A percentile compares a stretch with the other conserved stretches of the same genome.
Evolutionary conservation across 2,888 invertebrate genomes (phyloP).

Genomic region (Pristionchus arcanus): DNA sequence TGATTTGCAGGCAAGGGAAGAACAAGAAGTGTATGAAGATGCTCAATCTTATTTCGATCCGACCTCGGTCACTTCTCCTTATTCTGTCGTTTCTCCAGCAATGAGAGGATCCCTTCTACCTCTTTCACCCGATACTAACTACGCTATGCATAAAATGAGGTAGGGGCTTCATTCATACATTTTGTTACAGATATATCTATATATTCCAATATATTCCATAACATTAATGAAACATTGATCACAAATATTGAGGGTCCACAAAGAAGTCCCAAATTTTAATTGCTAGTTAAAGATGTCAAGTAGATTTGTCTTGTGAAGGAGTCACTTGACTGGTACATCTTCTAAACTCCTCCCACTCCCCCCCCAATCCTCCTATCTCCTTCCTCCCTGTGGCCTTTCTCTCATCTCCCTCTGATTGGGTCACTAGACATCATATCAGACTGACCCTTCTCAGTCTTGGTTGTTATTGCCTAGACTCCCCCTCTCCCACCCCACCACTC

Average conservation of each 20-base stretch:
- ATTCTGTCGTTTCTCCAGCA: neutral
- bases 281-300: too few species aligned
- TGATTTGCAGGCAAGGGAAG: neutral
- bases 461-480: neutral
- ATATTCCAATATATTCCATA: too few species aligned
- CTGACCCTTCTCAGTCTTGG: neutral
- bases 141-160: constrained; percentile 7
- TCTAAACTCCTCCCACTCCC: neutral
- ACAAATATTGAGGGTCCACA: too few species aligned
- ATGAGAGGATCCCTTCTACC: constrained; percentile 29
- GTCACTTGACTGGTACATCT: neutral
- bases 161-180: neutral
- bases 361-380: neutral
- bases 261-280: too few species aligned
- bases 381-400: too few species aligned
- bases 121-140: constrained; percentile 6
- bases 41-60: constrained; percentile 15
- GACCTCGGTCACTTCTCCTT: neutral
- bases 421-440: neutral
- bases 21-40: neutral
- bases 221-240: too few species aligned
- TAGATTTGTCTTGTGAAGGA: too few species aligned
- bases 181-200: too few species aligned
- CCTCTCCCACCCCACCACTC: too few species aligned
- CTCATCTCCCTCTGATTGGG: neutral